phyloP scores from a whole-genome alignment of 1,140 invertebrate genomes.

The Chionoecetes opilio region DNA sequence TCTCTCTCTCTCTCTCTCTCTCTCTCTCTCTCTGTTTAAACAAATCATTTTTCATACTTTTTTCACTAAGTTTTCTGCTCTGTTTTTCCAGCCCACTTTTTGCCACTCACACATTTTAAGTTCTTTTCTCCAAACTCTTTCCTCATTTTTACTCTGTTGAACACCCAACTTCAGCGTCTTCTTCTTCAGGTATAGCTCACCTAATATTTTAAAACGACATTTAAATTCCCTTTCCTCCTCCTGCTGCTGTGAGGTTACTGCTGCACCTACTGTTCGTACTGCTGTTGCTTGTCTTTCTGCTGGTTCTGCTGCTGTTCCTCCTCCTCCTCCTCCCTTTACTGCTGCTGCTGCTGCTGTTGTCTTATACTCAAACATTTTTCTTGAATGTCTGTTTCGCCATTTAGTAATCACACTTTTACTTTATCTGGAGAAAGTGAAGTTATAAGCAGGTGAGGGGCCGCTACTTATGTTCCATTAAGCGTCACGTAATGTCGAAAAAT shows the following conservation, averaged over 20 bases:
- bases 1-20: conserved; percentile 13
- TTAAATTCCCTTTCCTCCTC: not conserved
- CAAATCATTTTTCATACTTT: not conserved
- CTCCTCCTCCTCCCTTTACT: not conserved
- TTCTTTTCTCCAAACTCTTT: not conserved
- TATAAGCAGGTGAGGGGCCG: no score
- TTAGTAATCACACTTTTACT: no score
- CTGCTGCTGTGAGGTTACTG: not conserved
- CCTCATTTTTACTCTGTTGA: not conserved
- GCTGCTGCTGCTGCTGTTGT: no score
- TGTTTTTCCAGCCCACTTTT: not conserved
- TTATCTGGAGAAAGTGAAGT: no score
- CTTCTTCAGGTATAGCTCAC: not conserved
- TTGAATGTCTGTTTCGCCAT: no score
- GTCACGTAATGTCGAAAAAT: not conserved
- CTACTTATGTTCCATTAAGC: not conserved
- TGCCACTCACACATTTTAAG: not conserved
- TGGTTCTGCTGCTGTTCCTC: not conserved
- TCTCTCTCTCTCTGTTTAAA: not conserved
- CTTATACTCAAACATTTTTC: no score
- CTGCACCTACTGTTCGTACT: no score
- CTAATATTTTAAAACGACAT: not conserved
- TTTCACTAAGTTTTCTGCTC: not conserved
- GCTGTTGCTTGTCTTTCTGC: no score
- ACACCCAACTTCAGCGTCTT: not conserved